Conservation (phyloP, 2,113 vertebrate species). For the Numida meleagris region DNA sequence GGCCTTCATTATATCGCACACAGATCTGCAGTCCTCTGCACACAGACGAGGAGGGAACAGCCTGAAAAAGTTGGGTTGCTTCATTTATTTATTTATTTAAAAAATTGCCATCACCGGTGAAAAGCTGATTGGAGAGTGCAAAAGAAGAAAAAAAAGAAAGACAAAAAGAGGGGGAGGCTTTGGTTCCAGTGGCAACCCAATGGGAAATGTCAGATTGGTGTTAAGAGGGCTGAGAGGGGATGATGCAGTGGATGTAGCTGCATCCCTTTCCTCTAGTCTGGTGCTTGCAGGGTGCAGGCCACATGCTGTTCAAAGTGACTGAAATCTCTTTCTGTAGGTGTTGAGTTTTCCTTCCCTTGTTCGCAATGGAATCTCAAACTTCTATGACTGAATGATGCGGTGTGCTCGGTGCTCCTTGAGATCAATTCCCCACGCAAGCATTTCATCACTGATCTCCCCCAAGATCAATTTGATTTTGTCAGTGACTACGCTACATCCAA, state of each 20-base stretch:
- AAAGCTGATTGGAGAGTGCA: neutral
- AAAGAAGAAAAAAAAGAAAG: neutral
- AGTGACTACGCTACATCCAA: neutral
- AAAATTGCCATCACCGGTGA: neutral
- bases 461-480: neutral
- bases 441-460: neutral
- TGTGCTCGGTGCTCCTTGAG: neutral
- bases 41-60: constrained; percentile 31
- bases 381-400: neutral
- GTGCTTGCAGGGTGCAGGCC: too few relatives aligned
- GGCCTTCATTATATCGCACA: constrained; percentile 64
- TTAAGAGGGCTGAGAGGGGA: neutral
- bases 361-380: neutral
- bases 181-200: neutral
- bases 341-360: neutral
- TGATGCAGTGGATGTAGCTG: neutral
- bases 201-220: accelerated
- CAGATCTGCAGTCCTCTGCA: constrained; percentile 54
- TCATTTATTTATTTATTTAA: constrained; percentile 20
- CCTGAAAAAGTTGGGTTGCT: constrained; percentile 15
- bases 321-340: neutral
- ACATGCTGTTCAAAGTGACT: neutral
- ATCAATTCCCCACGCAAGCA: neutral
- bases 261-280: neutral
- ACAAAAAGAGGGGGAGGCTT: neutral